phyloP scores from a whole-genome alignment of 2,888 invertebrate species.

The Euspilapteryx auroguttella region DNA sequence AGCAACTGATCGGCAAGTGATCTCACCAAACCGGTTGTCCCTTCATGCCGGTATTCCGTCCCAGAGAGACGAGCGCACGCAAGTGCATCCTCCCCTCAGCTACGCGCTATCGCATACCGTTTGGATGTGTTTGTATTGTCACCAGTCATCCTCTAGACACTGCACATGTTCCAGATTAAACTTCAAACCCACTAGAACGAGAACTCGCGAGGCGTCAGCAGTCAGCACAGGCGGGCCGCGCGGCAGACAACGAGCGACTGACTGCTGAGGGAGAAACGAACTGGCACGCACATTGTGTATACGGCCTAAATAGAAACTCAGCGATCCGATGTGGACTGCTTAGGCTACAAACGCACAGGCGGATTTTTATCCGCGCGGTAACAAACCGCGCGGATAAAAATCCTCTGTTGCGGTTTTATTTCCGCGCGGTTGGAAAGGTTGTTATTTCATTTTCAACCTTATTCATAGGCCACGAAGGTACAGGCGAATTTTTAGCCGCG shows the following conservation, averaged over 20 bases:
- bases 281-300: slow-evolving; percentile 25
- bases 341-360: too few relatives aligned
- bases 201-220: too few relatives aligned
- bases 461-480: too few relatives aligned
- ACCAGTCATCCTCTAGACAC: slow-evolving; percentile 45
- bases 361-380: too few relatives aligned
- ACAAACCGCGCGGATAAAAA: too few relatives aligned
- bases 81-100: slow-evolving; percentile 40
- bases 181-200: too few relatives aligned
- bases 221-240: slow-evolving; percentile 17
- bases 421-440: too few relatives aligned
- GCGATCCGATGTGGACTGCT: slow-evolving; percentile 15
- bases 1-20: slow-evolving; percentile 25
- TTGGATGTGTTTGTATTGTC: slow-evolving; percentile 33
- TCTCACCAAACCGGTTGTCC: slow-evolving; percentile 60
- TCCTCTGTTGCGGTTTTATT: too few relatives aligned
- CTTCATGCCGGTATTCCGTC: slow-evolving; percentile 42
- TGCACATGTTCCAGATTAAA: slow-evolving; percentile 33
- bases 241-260: slow-evolving; percentile 28
- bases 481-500: too few relatives aligned
- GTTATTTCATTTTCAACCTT: too few relatives aligned
- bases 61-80: slow-evolving; percentile 28
- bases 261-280: slow-evolving; percentile 25
- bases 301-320: slow-evolving; percentile 17
- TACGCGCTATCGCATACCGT: slow-evolving; percentile 36